Evolutionary conservation across 2,797 vertebrate species (phyloP), one percentile per base, ranked within the genome.

Genomic region (Gila robusta): DNA sequence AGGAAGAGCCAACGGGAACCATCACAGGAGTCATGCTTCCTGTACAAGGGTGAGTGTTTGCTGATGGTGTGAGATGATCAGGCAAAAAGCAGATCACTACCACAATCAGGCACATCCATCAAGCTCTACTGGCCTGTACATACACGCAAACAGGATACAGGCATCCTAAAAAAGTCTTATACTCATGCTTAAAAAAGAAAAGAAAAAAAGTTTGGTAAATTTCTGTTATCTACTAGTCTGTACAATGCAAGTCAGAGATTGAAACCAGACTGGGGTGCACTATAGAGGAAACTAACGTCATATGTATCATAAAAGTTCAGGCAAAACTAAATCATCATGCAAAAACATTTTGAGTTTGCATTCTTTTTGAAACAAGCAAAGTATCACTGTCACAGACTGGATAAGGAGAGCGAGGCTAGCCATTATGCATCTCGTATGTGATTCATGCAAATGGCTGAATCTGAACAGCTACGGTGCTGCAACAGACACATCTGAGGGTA

Each of bases 111-210:
- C 85, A 70, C 81, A 81, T 81, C 82, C 79, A 86, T 74, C 86
- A 90, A 87, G 83, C 83, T 44, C 69, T 73, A 89, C 78, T n/a
- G 49, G 59, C 37, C 82, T 47, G 64, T 44, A 87, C 69, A 73
- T 67, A 80, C 74, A 88, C 76, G 56, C 71, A 64, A 73, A 84
- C 56, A 78, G 76, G 83, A 76, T 77, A 35, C 76, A 84, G 62
- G 79, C 87, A 87, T 71, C 81, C 74, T 89, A 93, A 93, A 92
- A 93, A 95, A 92, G 88, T 87, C 49, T 84, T 81, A 87, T 90
- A 85, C 87, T 91, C 95, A 95, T 95, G 94, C 94, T 93, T 67
- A 89, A 83, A 76, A 86, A 89, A 90, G 78, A 90, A 52, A 86
- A 66, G 84, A 76, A 39, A 85, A 52, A 87, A 85, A 83, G 64